phyloP scores from a whole-genome alignment of 2,113 vertebrate genomes.

The Xyrauchen texanus region DNA sequence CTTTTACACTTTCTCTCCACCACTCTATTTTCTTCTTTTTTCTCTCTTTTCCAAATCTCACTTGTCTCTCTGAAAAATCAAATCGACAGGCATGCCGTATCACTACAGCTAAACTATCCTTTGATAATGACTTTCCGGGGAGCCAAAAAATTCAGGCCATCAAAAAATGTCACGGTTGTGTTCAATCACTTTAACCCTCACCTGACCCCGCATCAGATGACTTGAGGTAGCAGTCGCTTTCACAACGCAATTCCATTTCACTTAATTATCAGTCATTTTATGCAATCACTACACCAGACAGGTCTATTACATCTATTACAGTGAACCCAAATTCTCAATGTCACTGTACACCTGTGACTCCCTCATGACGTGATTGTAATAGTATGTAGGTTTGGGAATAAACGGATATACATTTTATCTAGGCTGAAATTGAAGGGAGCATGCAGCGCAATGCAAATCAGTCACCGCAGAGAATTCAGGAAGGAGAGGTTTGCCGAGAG shows the following conservation, averaged over 20 bases:
- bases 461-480: not conserved
- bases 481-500: not conserved
- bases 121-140: constrained; percentile 12
- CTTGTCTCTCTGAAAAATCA: not conserved
- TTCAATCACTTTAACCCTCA: constrained; percentile 10
- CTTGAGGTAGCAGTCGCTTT: constrained; percentile 4
- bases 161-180: constrained; percentile 11
- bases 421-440: not conserved
- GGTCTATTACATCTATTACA: constrained; percentile 14
- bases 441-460: constrained; percentile 21
- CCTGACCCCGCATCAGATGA: constrained; percentile 15
- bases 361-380: not conserved
- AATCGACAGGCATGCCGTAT: not conserved
- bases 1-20: not conserved
- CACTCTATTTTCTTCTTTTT: not conserved
- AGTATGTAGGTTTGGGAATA: not conserved
- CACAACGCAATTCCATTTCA: constrained; percentile 22
- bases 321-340: constrained; percentile 6
- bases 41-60: constrained; percentile 2
- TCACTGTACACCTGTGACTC: not conserved
- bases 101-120: not conserved
- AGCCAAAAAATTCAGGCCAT: constrained; percentile 15
- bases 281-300: not conserved
- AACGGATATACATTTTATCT: not conserved
- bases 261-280: constrained; percentile 24